A percentile compares a stretch with the other conserved stretches of the same genome.
phyloP scores from a whole-genome alignment of 2,797 vertebrate genomes.

The Neopelma chrysocephalum region DNA sequence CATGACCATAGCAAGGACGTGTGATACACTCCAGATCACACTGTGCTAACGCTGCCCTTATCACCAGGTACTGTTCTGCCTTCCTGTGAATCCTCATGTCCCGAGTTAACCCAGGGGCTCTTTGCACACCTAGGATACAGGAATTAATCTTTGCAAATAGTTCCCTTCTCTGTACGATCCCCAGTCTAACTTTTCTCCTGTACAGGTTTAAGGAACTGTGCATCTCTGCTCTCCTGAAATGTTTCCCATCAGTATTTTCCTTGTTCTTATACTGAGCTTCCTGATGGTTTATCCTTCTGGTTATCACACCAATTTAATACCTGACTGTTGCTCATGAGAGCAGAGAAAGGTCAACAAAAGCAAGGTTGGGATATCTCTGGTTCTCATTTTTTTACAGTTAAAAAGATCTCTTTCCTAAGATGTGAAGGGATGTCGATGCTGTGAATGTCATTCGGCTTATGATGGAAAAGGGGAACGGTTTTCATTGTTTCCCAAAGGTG shows the following conservation, averaged over 20 bases:
- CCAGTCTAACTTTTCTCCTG: neutral
- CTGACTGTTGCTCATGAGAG: neutral
- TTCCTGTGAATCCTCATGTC: neutral
- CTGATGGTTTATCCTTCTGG: slow-evolving; percentile 13
- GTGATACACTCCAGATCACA: neutral
- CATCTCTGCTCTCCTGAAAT: neutral
- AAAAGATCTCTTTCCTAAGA: neutral
- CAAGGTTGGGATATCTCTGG: neutral
- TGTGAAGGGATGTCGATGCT: neutral
- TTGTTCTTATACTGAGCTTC: neutral
- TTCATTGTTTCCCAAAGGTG: slow-evolving; percentile 41
- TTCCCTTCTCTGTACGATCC: neutral
- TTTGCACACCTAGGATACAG: neutral
- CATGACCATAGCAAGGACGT: neutral
- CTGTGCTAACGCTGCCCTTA: neutral
- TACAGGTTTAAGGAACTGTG: neutral
- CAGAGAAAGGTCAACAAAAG: neutral
- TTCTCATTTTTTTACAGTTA: neutral
- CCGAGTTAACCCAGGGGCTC: neutral
- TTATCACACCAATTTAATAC: neutral
- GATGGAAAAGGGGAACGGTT: slow-evolving; percentile 18
- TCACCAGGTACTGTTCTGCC: neutral
- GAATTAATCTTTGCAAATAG: neutral
- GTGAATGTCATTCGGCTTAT: slow-evolving; percentile 9
- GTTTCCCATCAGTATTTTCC: neutral